Evolutionary conservation across 1,140 invertebrate species (phyloP).

Genomic region (Linepithema humile): DNA sequence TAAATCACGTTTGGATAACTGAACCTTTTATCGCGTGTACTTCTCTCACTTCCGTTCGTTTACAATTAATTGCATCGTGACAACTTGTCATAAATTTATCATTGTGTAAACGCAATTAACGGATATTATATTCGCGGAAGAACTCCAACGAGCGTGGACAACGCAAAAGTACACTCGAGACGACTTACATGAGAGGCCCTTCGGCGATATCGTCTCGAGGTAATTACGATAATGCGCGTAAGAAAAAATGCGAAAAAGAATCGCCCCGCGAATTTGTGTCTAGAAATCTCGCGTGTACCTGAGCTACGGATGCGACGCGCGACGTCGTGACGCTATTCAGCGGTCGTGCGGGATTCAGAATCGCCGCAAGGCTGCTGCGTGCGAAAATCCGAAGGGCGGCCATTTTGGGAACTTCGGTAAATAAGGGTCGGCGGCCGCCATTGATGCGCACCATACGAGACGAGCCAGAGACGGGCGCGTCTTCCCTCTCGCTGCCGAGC

Average conservation of each 20-base stretch:
- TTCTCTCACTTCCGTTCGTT: not conserved
- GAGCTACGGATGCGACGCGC: not conserved
- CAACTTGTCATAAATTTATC: not conserved
- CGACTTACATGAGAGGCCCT: conserved; percentile 25
- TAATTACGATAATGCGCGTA: conserved; percentile 14
- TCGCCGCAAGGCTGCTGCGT: conserved; percentile 62
- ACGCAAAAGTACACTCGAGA: not conserved
- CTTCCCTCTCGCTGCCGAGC: conserved; percentile 71
- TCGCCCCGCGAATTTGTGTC: not conserved
- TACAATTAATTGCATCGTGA: no score
- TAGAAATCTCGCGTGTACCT: conserved; percentile 52
- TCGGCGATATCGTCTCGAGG: conserved; percentile 9
- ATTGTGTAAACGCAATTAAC: not conserved
- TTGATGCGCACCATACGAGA: conserved; percentile 76
- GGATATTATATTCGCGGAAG: not conserved
- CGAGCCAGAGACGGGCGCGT: conserved; percentile 81
- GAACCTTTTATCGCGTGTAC: not conserved
- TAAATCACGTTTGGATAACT: not conserved
- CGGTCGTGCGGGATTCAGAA: not conserved
- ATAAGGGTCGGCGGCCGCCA: conserved; percentile 81
- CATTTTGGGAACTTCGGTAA: conserved; percentile 79
- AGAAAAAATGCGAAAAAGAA: not conserved
- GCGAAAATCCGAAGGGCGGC: conserved; percentile 78
- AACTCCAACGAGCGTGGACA: not conserved
- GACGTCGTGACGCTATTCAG: not conserved